A percentile compares a stretch with the other conserved stretches of the same genome.
These are phyloP conservation scores for Sphaeramia orbicularis DNA, from an alignment of 2,797 vertebrate genomes.

Conservation along the genomic window DNA sequence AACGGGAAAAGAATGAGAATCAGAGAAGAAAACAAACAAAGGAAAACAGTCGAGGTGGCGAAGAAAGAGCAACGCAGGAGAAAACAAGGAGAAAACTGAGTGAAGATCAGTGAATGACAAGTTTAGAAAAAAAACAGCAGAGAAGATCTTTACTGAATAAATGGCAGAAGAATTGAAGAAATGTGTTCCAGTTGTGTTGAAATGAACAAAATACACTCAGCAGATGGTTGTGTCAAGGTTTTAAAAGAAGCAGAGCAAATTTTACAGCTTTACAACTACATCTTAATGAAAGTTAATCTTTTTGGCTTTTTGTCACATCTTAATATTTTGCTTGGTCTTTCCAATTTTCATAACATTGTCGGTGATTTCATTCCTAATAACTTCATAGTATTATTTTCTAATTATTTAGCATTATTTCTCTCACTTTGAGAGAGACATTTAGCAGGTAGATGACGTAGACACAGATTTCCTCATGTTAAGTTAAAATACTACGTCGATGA, in stretches of 20 bases:
- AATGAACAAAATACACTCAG: slow-evolving; percentile 19
- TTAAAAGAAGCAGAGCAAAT: neutral
- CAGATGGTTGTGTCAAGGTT: slow-evolving; percentile 12
- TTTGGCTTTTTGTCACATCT: too few species aligned
- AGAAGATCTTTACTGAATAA: slow-evolving; percentile 5
- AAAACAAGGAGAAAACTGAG: slow-evolving; percentile 10
- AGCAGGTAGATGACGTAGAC: too few species aligned
- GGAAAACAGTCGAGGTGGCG: slow-evolving; percentile 2
- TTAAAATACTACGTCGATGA: too few species aligned
- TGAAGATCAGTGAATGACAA: slow-evolving; percentile 32
- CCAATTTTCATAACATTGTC: too few species aligned
- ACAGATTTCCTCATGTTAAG: too few species aligned
- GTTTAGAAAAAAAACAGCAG: slow-evolving; percentile 1
- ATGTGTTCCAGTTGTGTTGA: slow-evolving; percentile 14
- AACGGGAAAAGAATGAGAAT: slow-evolving; percentile 35
- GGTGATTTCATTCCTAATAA: too few species aligned
- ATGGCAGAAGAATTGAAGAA: slow-evolving; percentile 33
- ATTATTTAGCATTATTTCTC: too few species aligned
- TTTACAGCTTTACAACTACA: neutral
- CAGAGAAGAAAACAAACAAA: slow-evolving; percentile 18
- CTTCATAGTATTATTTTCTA: too few species aligned
- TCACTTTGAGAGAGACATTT: too few species aligned
- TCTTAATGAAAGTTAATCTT: too few species aligned
- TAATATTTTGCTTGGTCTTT: too few species aligned
- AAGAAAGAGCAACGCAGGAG: neutral